Evolutionary conservation across 1,140 invertebrate genomes (phyloP), one percentile per base, ranked within the genome.

Genomic region (Drosophila santomea): DNA sequence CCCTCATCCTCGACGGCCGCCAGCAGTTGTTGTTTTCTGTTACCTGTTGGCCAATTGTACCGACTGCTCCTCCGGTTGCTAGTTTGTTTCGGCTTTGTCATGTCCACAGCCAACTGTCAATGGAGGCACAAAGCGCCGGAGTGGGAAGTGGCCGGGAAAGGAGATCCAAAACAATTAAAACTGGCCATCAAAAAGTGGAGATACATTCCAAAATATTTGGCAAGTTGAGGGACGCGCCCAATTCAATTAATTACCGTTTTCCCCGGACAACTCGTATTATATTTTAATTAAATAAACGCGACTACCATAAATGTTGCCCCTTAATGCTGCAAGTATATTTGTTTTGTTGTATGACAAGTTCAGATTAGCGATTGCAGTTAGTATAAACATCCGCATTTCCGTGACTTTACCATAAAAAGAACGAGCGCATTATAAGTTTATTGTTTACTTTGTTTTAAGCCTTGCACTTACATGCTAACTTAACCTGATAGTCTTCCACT

Each of bases 11-110:
- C 48, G 32, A 32, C 62, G 71, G 59, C 43, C 36, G 43, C 28
- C 64, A 56, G 41, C 68, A 57, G 55, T 68, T 67, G 39, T 35
- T 55, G 15, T 76, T 48, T 56, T 74, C 59, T 52, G 68, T 52
- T 55, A 71, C 60, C 72, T 64, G 66, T 68, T 63, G 76, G 59
- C 48, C 82, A 67, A 85, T 85, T 85, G 81, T 86, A 62, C 75
- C 74, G 79, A 51, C 68, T 63, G 74, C 51, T 36, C 32, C 50
- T 32, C 48, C 6, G 54, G 64, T 41, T 50, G 45, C 36, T 4
- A 39, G 38, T 17, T 80, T 73, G 67, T 73, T 76, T 67, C 32
- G 56, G 43, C 41, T 72, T 82, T 77, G 57, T 61, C 67, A 67
- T 74, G 80, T 78, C 45, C 69, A 66, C 61, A 71, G 72, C 38